Percentiles rank a stretch among this genome's conserved stretches.
Conservation (phyloP, 2,113 vertebrate genomes). For the Macaca nemestrina region DNA sequence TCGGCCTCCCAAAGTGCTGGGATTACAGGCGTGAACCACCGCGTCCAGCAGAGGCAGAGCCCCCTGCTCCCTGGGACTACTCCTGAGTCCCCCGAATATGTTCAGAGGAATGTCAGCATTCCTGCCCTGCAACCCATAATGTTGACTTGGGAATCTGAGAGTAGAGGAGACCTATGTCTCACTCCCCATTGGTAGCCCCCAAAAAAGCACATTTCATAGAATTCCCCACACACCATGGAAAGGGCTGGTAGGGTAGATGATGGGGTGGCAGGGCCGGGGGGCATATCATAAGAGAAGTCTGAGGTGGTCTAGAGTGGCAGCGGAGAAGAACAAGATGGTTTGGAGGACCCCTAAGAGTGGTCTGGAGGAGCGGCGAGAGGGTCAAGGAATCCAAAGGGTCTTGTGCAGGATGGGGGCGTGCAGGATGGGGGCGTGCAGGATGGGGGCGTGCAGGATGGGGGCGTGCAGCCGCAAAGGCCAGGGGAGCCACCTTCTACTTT, state of each 20-base stretch:
- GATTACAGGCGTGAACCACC: no score
- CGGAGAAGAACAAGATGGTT: not conserved
- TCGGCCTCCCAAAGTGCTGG: no score
- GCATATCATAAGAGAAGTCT: not conserved
- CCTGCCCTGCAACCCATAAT: not conserved
- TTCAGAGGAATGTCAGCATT: not conserved
- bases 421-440: not conserved
- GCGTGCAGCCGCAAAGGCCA: not conserved
- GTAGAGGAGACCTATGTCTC: not conserved
- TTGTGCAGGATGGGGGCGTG: not conserved
- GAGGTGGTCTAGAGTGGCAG: not conserved
- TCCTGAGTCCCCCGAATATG: not conserved
- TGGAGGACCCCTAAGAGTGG: not conserved
- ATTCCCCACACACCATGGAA: not conserved
- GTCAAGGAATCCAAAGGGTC: not conserved
- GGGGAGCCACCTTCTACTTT: not conserved
- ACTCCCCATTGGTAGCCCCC: not conserved
- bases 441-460: not conserved
- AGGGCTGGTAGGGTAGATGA: not conserved
- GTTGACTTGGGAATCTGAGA: not conserved
- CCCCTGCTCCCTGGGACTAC: not conserved
- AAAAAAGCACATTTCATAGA: not conserved
- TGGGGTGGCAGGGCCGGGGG: no score
- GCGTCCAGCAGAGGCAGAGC: accelerated
- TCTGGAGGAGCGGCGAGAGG: not conserved